Base-by-base conservation (phyloP, 2,113 vertebrate species). In the Pterocles gutturalis region DNA sequence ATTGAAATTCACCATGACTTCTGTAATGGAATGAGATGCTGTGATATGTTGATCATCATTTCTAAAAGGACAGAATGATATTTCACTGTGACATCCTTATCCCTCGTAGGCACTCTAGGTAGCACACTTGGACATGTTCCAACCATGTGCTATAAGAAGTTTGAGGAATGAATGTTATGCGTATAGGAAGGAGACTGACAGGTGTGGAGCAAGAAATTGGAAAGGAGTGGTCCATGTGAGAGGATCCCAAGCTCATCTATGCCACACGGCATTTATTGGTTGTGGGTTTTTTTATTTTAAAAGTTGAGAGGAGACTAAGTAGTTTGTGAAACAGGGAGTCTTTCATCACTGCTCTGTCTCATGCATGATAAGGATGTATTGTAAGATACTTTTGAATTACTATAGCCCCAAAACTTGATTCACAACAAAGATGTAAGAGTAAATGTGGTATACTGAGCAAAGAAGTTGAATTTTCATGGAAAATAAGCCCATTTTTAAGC, bases 91-190 rank as follows among this genome's bases (percentile, higher is more conserved):
- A 26, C 31, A 4, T 28, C 34, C n/a, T 48, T 69, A 17, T 1
- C 16, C 25, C 3, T 2, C 1, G 4, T 18, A 21, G 11, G 18
- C n/a, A 24, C 34, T 45, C 21, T 7, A 10, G 48, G 24, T 64
- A 22, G 12, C 29, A 12, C 17, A 11, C 36, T 36, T 17, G 24
- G 38, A 11, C 14, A 0, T 2, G 0, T 61, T 29, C 57, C 58
- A 17, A 41, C 38, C 20, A 1, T 33, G 58, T n/a, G 49, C 64
- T 78, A 1, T 17, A 19, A 75, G 21, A 58, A 33, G 6, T 38
- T 31, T 36, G 28, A 70, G 28, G 43, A 58, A 46, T 19, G 15
- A 51, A 36, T 13, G 12, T 46, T 75, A 11, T 9, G 11, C 1
- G 0, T 26, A 16, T 11, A 28, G 26, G 36, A 82, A 64, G 0